A percentile compares a stretch with the other conserved stretches of the same genome.
phyloP scores from a whole-genome alignment of 2,113 vertebrate genomes.

The Otocyon megalotis region DNA sequence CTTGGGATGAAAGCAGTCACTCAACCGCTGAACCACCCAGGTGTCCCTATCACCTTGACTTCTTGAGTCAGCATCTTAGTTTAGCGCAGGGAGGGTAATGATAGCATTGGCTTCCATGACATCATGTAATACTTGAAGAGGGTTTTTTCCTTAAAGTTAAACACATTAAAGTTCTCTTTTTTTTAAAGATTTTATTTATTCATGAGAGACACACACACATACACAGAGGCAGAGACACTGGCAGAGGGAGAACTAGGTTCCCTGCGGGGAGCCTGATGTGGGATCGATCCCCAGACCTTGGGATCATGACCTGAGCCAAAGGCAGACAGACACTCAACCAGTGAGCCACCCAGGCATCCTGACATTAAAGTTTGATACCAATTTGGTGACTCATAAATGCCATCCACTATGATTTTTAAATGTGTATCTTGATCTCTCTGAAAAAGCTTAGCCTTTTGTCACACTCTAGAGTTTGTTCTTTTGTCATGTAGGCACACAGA shows the following conservation, averaged over 20 bases:
- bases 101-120: background rate
- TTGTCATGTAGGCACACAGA: background rate
- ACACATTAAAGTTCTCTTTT: too few species aligned
- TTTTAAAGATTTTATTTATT: too few species aligned
- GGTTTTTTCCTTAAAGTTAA: background rate
- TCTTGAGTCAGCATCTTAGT: background rate
- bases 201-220: too few species aligned
- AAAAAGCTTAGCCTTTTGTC: background rate
- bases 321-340: too few species aligned
- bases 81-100: background rate
- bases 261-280: too few species aligned
- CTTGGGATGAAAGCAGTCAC: too few species aligned
- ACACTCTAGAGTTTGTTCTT: background rate
- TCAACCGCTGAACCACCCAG: too few species aligned
- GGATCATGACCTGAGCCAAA: too few species aligned
- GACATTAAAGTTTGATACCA: background rate
- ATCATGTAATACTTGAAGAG: background rate
- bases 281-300: too few species aligned
- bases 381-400: background rate
- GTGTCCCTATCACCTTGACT: background rate
- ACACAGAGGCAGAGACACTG: too few species aligned
- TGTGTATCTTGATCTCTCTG: background rate
- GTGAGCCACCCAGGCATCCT: too few species aligned
- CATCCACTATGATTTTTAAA: background rate
- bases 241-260: too few species aligned